Evolutionary conservation across 1,140 invertebrate genomes (phyloP), one percentile per base, ranked within the genome.

Genomic region (Drosophila orosa): DNA sequence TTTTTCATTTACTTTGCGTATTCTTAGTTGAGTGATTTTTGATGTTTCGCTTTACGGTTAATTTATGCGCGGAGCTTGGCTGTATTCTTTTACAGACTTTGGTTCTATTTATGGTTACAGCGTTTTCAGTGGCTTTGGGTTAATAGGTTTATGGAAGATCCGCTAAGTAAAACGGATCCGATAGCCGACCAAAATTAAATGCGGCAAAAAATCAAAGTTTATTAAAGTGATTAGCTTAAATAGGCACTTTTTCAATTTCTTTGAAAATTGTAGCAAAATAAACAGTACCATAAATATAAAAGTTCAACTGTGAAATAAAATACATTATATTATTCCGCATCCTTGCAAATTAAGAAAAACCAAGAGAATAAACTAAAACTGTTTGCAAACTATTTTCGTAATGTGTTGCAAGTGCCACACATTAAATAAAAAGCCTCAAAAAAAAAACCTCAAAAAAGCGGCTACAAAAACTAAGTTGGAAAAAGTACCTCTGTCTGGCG

Each of bases 11-110:
- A 44, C 48, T 42, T 48, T 17, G 39, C 73, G 35, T 57, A 50
- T 76, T 76, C 45, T 74, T 74, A 63, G 73, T 75, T 76, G 73
- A 76, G 73, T 76, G 73, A 76, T 76, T 76, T 76, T 76, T 57
- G 62, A 75, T 76, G 73, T 76, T 76, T 76, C 47, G 71, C 61
- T 76, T 74, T 74, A 74, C 58, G 68, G 48, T 74, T 75, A 76
- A 76, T 76, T 76, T 76, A 76, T 67, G 73, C 72, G 39, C 50
- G 22, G 48, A 37, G 65, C 22, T 37, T 19, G 44, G 15, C 29
- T 40, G 33, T 15, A 19, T 48, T 68, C 52, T 56, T 24, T 25
- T 19, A 24, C 31, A 10, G 33, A 42, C 66, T 31, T 25, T 22
- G 48, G 13, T 56, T 62, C 27, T 75, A 74, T 74, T 65, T 56